A percentile compares a stretch with the other conserved stretches of the same genome.
Evolutionary conservation across 2,797 vertebrate species (phyloP).

Genomic region (Sciaenops ocellatus): DNA sequence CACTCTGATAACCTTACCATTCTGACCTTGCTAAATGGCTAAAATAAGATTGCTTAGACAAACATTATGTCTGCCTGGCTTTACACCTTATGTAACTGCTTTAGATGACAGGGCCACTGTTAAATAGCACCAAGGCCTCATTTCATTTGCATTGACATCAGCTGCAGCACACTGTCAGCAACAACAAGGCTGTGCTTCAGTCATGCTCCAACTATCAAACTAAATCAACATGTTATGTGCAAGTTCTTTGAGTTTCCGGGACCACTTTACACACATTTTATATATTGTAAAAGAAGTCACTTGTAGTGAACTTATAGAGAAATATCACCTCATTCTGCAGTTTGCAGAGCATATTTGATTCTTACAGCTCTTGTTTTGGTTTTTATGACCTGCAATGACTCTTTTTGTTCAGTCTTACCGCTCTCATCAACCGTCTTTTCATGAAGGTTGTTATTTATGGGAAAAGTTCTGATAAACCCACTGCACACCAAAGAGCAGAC

Average conservation of each 20-base stretch:
- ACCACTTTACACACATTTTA: too few relatives aligned
- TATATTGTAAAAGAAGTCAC: too few relatives aligned
- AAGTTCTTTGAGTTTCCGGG: neutral
- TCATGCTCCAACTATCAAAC: neutral
- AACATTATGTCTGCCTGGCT: constrained; percentile 52
- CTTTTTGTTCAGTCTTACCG: too few relatives aligned
- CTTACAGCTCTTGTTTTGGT: neutral
- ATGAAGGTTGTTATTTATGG: neutral
- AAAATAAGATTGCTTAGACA: constrained; percentile 64
- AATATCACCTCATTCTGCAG: too few relatives aligned
- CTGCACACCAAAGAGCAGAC: neutral
- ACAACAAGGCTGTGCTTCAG: neutral
- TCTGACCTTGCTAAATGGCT: constrained; percentile 64
- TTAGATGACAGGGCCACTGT: neutral
- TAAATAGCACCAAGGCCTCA: constrained; percentile 23
- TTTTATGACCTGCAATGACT: neutral
- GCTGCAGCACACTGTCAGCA: constrained; percentile 9
- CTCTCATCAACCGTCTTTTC: too few relatives aligned
- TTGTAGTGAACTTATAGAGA: too few relatives aligned
- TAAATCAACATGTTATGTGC: neutral
- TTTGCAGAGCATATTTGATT: neutral
- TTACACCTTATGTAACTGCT: constrained; percentile 47
- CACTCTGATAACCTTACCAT: constrained; percentile 53
- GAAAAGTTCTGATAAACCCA: neutral
- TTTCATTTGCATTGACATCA: constrained; percentile 17